Conservation (phyloP, 2,113 vertebrate species). For the Eretmochelys imbricata region DNA sequence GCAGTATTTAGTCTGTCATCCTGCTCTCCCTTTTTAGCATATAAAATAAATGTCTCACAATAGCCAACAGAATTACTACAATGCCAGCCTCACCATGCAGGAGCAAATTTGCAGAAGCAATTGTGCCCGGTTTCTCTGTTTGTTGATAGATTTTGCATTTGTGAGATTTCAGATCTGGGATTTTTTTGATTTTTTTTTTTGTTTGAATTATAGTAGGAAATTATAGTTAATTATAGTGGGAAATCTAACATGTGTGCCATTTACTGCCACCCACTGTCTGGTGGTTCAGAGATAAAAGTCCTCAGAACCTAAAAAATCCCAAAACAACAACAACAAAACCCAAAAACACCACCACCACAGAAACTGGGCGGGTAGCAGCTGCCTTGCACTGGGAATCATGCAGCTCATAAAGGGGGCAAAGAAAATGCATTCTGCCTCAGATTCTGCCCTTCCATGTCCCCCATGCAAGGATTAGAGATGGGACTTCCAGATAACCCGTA, state of each 20-base stretch:
- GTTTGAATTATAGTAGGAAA: not conserved
- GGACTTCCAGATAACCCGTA: not conserved
- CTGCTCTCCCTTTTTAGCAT: slow-evolving; percentile 6
- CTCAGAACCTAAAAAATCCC: not conserved
- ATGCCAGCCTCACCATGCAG: slow-evolving; percentile 38
- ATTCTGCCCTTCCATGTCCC: not conserved
- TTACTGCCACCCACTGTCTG: not conserved
- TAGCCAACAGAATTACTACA: slow-evolving; percentile 54
- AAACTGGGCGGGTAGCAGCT: not conserved
- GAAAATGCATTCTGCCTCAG: not conserved
- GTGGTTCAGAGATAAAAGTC: not conserved
- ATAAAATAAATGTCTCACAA: slow-evolving; percentile 57
- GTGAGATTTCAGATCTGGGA: slow-evolving; percentile 34
- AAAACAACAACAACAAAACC: not conserved
- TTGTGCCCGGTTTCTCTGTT: slow-evolving; percentile 44
- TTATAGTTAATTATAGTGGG: not conserved
- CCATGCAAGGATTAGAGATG: not conserved
- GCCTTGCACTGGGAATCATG: not conserved
- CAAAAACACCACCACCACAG: not conserved
- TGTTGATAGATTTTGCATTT: slow-evolving; percentile 21
- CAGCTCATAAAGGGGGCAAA: not conserved
- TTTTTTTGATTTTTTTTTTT: not conserved
- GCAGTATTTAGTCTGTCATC: slow-evolving; percentile 21
- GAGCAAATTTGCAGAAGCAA: slow-evolving; percentile 18
- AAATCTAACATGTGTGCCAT: not conserved